phyloP scores from a whole-genome alignment of 1,140 invertebrate genomes.

The Nephila pilipes region DNA sequence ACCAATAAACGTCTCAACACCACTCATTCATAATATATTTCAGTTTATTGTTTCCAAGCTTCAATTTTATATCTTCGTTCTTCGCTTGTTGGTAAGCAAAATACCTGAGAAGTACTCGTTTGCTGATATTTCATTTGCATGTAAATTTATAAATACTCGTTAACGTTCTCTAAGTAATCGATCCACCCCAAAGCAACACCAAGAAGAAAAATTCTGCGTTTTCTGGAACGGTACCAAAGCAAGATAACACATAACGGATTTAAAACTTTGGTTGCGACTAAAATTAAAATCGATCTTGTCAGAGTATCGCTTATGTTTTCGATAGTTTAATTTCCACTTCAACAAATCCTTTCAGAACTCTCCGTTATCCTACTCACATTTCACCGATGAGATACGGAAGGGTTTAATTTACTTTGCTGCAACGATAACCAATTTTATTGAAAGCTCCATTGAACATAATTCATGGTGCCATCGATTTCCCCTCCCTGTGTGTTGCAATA shows the following conservation, averaged over 20 bases:
- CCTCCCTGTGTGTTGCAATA: not conserved
- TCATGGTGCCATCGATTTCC: not conserved
- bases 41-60: no score
- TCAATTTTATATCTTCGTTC: no score
- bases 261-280: not conserved
- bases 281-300: not conserved
- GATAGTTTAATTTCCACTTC: constrained; percentile 23
- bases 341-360: not conserved
- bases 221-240: not conserved
- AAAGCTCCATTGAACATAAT: not conserved
- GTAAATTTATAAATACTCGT: no score
- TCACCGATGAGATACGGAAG: not conserved
- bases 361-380: no score
- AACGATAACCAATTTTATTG: not conserved
- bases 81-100: no score
- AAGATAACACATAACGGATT: not conserved
- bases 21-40: no score
- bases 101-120: no score
- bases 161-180: no score
- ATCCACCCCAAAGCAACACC: no score
- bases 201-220: no score
- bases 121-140: no score
- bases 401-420: not conserved
- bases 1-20: no score
- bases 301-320: not conserved